Conservation (phyloP, 2,888 invertebrate genomes). For the Athalia cordata region DNA sequence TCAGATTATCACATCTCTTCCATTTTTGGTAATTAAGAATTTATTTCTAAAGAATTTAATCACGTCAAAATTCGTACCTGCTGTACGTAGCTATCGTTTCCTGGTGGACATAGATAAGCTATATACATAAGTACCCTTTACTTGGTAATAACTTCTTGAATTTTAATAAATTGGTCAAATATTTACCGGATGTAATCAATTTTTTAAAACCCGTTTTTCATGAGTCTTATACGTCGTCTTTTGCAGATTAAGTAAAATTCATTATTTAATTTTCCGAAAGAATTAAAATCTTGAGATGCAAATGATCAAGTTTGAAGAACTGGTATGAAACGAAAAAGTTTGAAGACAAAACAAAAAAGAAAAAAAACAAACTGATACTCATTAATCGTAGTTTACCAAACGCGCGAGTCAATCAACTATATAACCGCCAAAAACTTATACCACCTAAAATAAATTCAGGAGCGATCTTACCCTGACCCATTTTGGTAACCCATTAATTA, state of each 20-base stretch:
- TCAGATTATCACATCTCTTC: background rate
- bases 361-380: too few species aligned
- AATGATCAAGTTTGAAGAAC: too few species aligned
- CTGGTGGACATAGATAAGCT: conserved; percentile 9
- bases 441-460: too few species aligned
- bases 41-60: background rate
- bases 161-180: conserved; percentile 24
- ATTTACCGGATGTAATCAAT: conserved; percentile 14
- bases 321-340: too few species aligned
- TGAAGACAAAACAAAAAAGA: too few species aligned
- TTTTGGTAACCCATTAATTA: too few species aligned
- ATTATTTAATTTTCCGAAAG: background rate
- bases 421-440: too few species aligned
- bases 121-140: background rate
- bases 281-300: background rate
- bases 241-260: too few species aligned
- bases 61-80: background rate
- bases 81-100: conserved; percentile 18
- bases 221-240: too few species aligned
- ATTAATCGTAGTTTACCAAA: too few species aligned
- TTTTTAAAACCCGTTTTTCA: conserved; percentile 9
- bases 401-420: too few species aligned
- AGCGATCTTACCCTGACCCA: too few species aligned
- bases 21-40: conserved; percentile 10
- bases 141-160: background rate